Percentiles rank a stretch among this genome's conserved stretches.
Conservation (phyloP, 1,140 invertebrate genomes). For the Panagrolaimus sp. region DNA sequence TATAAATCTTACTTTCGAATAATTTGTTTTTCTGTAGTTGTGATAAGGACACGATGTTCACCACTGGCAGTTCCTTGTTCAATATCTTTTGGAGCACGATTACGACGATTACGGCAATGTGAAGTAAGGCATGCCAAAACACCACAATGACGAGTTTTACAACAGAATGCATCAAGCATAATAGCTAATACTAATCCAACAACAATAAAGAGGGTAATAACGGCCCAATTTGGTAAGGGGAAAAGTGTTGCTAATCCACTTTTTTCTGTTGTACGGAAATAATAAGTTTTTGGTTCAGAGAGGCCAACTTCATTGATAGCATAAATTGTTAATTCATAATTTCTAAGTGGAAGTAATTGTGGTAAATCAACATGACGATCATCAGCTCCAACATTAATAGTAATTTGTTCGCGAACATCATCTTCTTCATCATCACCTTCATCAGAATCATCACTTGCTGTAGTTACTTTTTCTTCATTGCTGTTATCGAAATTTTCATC, state of each 20-base stretch:
- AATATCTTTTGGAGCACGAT: neutral
- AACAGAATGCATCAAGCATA: neutral
- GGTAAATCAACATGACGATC: neutral
- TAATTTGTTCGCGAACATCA: neutral
- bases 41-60: too few relatives aligned
- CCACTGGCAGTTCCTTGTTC: neutral
- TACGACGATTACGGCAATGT: neutral
- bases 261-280: constrained; percentile 5
- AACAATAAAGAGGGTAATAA: neutral
- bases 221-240: neutral
- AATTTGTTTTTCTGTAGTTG: too few relatives aligned
- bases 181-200: neutral
- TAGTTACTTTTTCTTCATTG: too few relatives aligned
- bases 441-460: too few relatives aligned
- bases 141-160: neutral
- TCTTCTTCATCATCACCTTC: neutral
- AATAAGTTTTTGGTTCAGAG: neutral
- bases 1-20: too few relatives aligned
- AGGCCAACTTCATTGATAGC: constrained; percentile 2
- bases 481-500: too few relatives aligned
- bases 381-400: neutral
- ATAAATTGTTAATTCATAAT: neutral
- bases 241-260: neutral
- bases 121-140: neutral
- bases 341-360: neutral